Conservation (phyloP, 2,113 vertebrate species). For the Pardalotus punctatus region DNA sequence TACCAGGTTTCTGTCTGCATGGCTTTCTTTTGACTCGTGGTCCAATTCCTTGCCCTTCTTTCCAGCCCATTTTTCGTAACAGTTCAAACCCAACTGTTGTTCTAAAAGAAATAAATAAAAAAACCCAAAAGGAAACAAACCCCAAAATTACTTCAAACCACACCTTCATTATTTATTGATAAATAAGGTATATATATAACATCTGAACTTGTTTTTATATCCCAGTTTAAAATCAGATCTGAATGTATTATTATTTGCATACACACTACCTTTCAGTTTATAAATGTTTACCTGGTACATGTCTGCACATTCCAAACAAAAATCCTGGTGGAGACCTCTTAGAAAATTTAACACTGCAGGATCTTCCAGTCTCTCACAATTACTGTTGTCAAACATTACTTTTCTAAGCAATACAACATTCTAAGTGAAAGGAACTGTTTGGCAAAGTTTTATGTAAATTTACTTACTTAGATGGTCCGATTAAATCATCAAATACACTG, state of each 20-base stretch:
- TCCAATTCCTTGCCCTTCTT: conserved; percentile 92
- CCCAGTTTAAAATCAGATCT: not conserved
- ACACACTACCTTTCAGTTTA: not conserved
- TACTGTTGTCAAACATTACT: not conserved
- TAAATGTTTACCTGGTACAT: not conserved
- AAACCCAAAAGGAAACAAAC: not conserved
- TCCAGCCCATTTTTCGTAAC: conserved; percentile 94
- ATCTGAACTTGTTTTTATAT: not conserved
- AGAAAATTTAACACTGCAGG: not conserved
- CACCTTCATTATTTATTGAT: not conserved
- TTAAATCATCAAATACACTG: conserved; percentile 85
- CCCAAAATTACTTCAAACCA: not conserved
- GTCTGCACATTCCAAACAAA: not conserved
- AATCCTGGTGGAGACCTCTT: not conserved
- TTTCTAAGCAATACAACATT: not conserved
- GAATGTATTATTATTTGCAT: not conserved
- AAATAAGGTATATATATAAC: not conserved
- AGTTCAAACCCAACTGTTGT: conserved; percentile 89
- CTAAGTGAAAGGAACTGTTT: not conserved
- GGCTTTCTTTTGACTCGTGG: conserved; percentile 89
- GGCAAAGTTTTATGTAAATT: not conserved
- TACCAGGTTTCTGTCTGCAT: conserved; percentile 78
- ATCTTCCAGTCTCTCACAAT: not conserved
- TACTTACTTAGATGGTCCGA: conserved; percentile 85
- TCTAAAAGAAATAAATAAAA: conserved; percentile 65